Evolutionary conservation across 1,140 invertebrate genomes (phyloP), one percentile per base, ranked within the genome.

Genomic region (Pachyrhynchus sulphureomaculatus): DNA sequence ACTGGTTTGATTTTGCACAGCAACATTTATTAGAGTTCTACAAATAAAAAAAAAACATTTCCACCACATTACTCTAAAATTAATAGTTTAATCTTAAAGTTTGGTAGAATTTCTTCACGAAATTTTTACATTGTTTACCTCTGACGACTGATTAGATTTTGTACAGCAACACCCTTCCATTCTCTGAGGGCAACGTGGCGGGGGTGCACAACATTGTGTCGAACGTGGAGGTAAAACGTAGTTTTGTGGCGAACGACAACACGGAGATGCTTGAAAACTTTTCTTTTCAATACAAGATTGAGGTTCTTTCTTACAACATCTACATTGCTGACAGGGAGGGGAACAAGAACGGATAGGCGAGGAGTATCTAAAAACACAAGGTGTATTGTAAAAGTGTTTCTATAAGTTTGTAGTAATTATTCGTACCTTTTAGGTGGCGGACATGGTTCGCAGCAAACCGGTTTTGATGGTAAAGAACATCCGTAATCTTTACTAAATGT

Each of bases 191-290:
- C 52, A 55, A 20, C 24, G 15, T 42, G 34, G 12, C 15, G 20
- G 12, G 3, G 47, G 47, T 6, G 24, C 5, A 56, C 67, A 39
- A 61, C 65, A 29, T 55, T 48, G 37, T 56, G 57, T 15, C 13
- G 37, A 33, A 21, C 44, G 29, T 61, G 55, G 44, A 17, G n/a
- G 41, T 18, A 24, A 12, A 2, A 18, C 12, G n/a, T 10, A 44
- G 8, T 18, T 6, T 44, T 44, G 18, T 1, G 62, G 62, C 37
- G 64, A 60, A 24, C 51, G 64, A 37, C 67, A 56, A 17, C 62
- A 60, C 33, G 48, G 1, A 15, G 13, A n/a, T 45, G 47, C 47
- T 13, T 17, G 13, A 26, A 42, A 23, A 45, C 59, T 17, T 47
- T 36, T 23, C 41, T 34, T 4, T 29, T 36, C 20, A 51, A 29